phyloP scores from a whole-genome alignment of 2,113 vertebrate genomes.

The Myotis brandtii region DNA sequence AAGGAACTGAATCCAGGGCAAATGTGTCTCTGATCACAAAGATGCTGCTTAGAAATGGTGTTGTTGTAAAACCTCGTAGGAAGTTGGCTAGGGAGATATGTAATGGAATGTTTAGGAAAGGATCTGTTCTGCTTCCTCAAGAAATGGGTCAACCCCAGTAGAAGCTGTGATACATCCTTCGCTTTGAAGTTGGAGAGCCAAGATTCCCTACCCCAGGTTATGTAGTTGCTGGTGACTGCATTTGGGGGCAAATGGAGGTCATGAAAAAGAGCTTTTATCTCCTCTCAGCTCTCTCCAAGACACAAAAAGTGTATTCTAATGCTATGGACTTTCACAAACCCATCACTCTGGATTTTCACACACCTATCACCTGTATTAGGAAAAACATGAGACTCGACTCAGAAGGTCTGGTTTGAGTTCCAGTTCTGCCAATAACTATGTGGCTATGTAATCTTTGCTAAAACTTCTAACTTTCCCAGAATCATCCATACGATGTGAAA shows the following conservation, averaged over 20 bases:
- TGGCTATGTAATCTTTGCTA: background rate
- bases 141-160: background rate
- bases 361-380: background rate
- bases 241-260: background rate
- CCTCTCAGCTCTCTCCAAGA: background rate
- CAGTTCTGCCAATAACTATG: background rate
- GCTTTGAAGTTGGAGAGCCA: background rate
- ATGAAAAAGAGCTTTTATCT: background rate
- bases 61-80: background rate
- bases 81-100: background rate
- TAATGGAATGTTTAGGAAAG: background rate
- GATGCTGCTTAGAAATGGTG: background rate
- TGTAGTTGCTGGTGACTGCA: background rate
- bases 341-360: background rate
- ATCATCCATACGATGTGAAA: background rate
- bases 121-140: background rate
- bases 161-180: background rate
- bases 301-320: background rate
- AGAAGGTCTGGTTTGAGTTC: background rate
- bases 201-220: background rate
- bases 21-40: background rate
- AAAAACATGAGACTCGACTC: background rate
- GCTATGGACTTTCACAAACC: background rate
- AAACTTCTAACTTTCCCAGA: background rate
- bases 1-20: background rate